Conservation (phyloP, 2,113 vertebrate species). For the Rousettus leschenaultii region DNA sequence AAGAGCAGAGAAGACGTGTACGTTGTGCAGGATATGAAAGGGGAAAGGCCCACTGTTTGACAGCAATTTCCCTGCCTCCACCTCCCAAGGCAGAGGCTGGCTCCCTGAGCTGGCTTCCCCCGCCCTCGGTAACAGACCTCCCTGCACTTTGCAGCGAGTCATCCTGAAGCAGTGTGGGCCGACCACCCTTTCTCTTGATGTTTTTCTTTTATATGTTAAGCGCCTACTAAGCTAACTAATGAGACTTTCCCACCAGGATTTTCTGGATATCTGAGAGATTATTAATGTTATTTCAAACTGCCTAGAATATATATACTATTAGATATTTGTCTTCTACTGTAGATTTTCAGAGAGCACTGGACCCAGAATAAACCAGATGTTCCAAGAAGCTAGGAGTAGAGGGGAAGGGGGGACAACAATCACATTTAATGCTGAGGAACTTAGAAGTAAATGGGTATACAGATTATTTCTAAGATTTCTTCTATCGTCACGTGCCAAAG, state of each 20-base stretch:
- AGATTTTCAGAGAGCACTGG: not conserved
- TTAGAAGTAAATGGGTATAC: not conserved
- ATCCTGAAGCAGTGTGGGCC: not conserved
- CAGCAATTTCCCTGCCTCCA: not conserved
- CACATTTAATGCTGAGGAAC: not conserved
- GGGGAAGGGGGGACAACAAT: not conserved
- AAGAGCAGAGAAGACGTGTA: not conserved
- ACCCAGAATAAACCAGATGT: slow-evolving; percentile 17
- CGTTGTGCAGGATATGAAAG: not conserved
- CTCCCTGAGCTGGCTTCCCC: not conserved
- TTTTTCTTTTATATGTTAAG: not conserved
- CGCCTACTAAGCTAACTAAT: not conserved
- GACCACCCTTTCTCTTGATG: not conserved
- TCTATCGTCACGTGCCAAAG: not conserved
- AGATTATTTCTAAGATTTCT: not conserved
- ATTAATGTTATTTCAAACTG: not conserved
- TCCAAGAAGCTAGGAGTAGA: not conserved
- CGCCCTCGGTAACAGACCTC: not conserved
- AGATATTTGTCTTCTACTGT: not conserved
- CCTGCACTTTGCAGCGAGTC: not conserved
- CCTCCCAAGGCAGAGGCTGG: not conserved
- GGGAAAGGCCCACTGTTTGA: not conserved
- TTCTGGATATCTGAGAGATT: not conserved
- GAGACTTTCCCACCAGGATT: not conserved
- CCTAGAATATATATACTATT: not conserved